Conservation (phyloP, 2,888 invertebrate genomes). For the Pachliopta kotzebuea region DNA sequence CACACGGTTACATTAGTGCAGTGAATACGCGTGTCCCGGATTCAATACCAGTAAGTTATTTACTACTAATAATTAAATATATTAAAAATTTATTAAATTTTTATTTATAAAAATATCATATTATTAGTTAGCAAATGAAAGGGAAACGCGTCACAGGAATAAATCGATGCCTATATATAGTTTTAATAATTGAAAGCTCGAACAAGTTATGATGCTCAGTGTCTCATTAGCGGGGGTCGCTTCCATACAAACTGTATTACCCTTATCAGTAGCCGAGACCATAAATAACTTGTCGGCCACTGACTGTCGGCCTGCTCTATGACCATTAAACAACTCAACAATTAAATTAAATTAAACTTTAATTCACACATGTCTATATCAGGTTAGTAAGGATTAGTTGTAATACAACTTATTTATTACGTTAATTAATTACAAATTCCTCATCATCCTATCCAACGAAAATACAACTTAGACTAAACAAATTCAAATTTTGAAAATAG, state of each 20-base stretch:
- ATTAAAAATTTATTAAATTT: too few species aligned
- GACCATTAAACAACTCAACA: too few species aligned
- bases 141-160: conserved; percentile 8
- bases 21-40: conserved; percentile 36
- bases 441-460: too few species aligned
- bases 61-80: neutral
- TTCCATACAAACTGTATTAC: conserved; percentile 31
- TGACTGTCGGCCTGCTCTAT: conserved; percentile 5
- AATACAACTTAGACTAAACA: too few species aligned
- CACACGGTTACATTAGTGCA: conserved; percentile 31
- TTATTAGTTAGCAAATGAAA: neutral
- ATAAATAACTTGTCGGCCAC: conserved; percentile 21
- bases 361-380: too few species aligned
- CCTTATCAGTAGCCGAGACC: conserved; percentile 26
- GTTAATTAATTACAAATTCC: too few species aligned
- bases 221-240: conserved; percentile 28
- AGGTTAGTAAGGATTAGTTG: too few species aligned
- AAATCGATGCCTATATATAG: conserved; percentile 27
- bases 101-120: too few species aligned
- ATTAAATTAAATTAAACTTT: too few species aligned
- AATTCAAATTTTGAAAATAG: too few species aligned
- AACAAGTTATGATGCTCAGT: conserved; percentile 26
- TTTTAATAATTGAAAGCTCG: conserved; percentile 21
- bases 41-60: conserved; percentile 29
- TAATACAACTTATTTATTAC: too few species aligned